Evolutionary conservation across 2,797 vertebrate genomes (phyloP), one percentile per base, ranked within the genome.

Genomic region (Jordanella pulchra): DNA sequence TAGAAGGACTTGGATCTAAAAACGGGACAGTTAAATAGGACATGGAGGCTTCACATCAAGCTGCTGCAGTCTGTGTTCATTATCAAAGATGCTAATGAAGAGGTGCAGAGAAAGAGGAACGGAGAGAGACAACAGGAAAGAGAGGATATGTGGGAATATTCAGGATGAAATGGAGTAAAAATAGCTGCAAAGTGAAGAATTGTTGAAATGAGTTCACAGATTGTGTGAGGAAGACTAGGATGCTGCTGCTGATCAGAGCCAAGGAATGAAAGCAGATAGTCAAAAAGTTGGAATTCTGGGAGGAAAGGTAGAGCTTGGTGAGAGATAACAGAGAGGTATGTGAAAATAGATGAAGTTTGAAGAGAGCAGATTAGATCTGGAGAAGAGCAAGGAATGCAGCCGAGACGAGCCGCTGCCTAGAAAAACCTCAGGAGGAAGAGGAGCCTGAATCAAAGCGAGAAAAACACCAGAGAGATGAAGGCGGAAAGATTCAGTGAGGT

Each of bases 11-110:
- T 76, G 76, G 81, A 84, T 85, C 70, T 84, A 68, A 89, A 92
- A 89, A 68, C 79, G 77, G 87, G 83, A 71, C 88, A 71, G 66
- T 77, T 79, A 90, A 91, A 73, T 91, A 87, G 88, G 89, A 86
- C 87, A 65, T 74, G 69, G 75, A 81, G 71, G 77, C 69, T 48
- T 71, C 74, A 50, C 83, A 71, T 71, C 74, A 39, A 71, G 66
- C 32, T 65, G 64, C 67, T 25, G 18, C 65, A 45, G 73, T 68
- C 65, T 78, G 72, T 66, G 66, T 78, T 83, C 69, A 74, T 80
- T 79, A 79, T 63, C 61, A 72, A 66, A 78, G 75, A 60, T 28
- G 72, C 69, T 80, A 77, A 83, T 82, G 50, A 74, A 42, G 60
- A 63, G 60, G 67, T 15, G 64, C 1, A 54, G 27, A 61, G 50